Percentiles rank a stretch among this genome's conserved stretches.
Conservation (phyloP, 2,113 vertebrate genomes). For the Catharus fuscescens region DNA sequence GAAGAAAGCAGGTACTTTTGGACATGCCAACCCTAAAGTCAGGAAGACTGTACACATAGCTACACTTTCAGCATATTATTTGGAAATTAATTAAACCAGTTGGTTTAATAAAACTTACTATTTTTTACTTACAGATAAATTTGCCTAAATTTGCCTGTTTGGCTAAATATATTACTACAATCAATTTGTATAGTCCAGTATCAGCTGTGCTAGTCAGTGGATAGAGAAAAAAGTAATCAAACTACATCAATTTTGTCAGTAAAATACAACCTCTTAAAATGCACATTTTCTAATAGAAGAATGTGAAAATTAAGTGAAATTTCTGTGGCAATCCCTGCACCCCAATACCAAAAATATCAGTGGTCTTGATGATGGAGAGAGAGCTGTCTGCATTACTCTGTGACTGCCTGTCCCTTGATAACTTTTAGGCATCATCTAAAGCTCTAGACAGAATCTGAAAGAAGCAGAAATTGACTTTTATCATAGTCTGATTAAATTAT, state of each 20-base stretch:
- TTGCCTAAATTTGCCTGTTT: not conserved
- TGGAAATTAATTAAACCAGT: not conserved
- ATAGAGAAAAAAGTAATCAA: not conserved
- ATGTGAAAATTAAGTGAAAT: not conserved
- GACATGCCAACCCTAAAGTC: not conserved
- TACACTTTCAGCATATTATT: not conserved
- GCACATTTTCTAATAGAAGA: not conserved
- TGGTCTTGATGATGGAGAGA: not conserved
- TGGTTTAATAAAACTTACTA: not conserved
- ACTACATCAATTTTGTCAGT: not conserved
- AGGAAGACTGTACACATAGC: not conserved
- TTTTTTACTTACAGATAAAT: not conserved
- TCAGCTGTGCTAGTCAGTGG: not conserved
- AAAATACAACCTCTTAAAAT: not conserved
- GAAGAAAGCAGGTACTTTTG: not conserved
- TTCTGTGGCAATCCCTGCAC: not conserved
- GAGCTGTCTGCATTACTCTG: not conserved
- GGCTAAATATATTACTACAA: not conserved
- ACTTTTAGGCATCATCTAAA: not conserved
- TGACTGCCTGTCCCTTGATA: not conserved
- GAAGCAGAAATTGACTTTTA: conserved; percentile 3
- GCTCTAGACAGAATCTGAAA: not conserved
- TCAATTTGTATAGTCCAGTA: not conserved
- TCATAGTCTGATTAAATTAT: not conserved
- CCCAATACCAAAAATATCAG: not conserved